These are phyloP conservation scores for Spisula solida DNA, from an alignment of 2,888 invertebrate species.

Conservation along the genomic window DNA sequence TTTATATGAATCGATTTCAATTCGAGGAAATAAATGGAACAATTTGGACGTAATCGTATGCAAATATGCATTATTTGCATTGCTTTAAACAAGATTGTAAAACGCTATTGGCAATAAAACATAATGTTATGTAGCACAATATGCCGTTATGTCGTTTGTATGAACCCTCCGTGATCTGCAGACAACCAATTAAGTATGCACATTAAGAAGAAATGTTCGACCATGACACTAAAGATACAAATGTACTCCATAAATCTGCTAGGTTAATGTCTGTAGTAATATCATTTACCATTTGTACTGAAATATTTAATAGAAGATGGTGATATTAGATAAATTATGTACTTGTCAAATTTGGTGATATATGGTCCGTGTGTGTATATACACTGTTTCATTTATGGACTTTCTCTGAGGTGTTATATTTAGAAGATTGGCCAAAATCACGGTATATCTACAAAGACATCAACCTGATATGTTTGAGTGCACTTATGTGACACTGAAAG, in stretches of 20 bases:
- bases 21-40: no score
- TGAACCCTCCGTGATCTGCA: background rate
- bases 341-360: background rate
- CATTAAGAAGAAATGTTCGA: background rate
- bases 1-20: no score
- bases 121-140: no score
- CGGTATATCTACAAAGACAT: no score
- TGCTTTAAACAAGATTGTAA: no score
- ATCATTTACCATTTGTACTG: background rate
- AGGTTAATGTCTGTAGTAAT: background rate
- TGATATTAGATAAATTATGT: background rate
- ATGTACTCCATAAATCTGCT: background rate
- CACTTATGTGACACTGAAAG: no score
- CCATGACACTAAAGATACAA: background rate
- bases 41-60: background rate
- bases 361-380: background rate
- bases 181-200: background rate
- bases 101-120: no score
- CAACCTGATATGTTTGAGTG: no score
- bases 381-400: background rate
- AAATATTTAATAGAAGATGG: constrained; percentile 6
- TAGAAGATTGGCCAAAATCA: background rate
- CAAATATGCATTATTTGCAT: background rate
- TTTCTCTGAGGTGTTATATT: background rate
- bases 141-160: no score